Base-by-base conservation (phyloP, 2,888 invertebrate genomes). In the Octonoba sinensis region DNA sequence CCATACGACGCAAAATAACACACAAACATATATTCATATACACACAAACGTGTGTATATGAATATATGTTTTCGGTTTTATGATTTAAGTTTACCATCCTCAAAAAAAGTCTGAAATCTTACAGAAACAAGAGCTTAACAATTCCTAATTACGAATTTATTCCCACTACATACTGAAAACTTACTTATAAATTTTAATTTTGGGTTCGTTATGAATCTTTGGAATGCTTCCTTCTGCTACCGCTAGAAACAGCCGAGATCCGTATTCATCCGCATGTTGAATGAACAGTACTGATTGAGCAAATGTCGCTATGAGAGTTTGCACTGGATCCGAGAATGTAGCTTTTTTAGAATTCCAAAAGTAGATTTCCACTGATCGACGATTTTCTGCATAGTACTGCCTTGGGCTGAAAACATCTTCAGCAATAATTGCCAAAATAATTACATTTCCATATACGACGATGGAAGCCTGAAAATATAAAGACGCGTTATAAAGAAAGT, bases 181-280 rank as follows among this genome's bases (percentile, higher is more conserved):
- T 54, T 70, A 78, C 83, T 54, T 83, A 54, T 73, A 83, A 27
- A 83, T 74, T 4, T 44, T 1, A 20, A 83, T 57, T 18, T 47
- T 69, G 2, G 83, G 83, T 12, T 70, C 69, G 47, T 83, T 70
- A 44, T 69, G 49, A 2, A 83, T 49, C 46, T 27, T 56, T 27
- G 77, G 83, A 44, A 77, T 74, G 47, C 47, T 62, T 13, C 70
- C 78, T 54, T 74, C 77, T 18, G 73, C 47, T 20, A 83, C 20
- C 3, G 59, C 65, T 16, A 83, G 47, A 49, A 83, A 83, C 15
- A 64, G 27, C 3, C 46, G 1, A 1, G 71, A 60, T 13, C 64
- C 57, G 51, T 51, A 36, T 24, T 64, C 60, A 1, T 24, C 67
- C 11, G 15, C 11, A 54, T 78, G 73, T 8, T 44, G 36, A 72